Evolutionary conservation across 1,140 invertebrate genomes (phyloP), one percentile per base, ranked within the genome.

Genomic region (Gryllus bimaculatus): DNA sequence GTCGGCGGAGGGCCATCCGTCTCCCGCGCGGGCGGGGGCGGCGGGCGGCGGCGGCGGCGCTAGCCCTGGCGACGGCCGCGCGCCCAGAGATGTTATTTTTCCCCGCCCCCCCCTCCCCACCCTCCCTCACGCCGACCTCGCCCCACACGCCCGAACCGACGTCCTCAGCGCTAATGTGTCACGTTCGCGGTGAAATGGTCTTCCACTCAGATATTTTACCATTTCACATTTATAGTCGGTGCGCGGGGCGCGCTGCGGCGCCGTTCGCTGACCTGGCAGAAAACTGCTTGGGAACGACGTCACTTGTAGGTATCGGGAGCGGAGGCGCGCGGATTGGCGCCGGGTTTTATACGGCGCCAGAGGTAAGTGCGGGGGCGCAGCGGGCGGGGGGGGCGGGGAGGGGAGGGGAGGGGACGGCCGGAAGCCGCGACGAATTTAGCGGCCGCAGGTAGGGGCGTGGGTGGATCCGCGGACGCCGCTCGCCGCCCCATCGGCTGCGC

Each of bases 181-280:
- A 87, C 87, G 87, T 87, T 87, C 86, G 85, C n/a, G 86, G 84
- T 87, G 86, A 86, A 83, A 86, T 87, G 86, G 85, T 86, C 85
- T 87, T 85, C 86, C 86, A 85, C 83, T 87, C n/a, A 86, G 85
- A 87, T 87, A n/a, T n/a, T n/a, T 86, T 87, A 87, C 85, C 86
- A 87, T 87, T 86, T 84, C 84, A 86, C 83, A 83, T 85, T 83
- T 85, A 86, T 85, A 83, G 84, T 81, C 82, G 75, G n/a, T 79
- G 79, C 83, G 83, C 83, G 83, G 85, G 83, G 84, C 84, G 81
- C 54, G 54, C 54, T 18, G 18, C 54, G 10, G 0, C 54, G 10
- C 54, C 18, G 54, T 66, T 54, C 54, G 10, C 18, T 18, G 54
- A 0, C 54, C 54, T 66, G n/a, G 54, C 54, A 66, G 48, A 49